Evolutionary conservation across 1,140 invertebrate genomes (phyloP), one percentile per base, ranked within the genome.

Genomic region (Pomphorhynchus laevis): DNA sequence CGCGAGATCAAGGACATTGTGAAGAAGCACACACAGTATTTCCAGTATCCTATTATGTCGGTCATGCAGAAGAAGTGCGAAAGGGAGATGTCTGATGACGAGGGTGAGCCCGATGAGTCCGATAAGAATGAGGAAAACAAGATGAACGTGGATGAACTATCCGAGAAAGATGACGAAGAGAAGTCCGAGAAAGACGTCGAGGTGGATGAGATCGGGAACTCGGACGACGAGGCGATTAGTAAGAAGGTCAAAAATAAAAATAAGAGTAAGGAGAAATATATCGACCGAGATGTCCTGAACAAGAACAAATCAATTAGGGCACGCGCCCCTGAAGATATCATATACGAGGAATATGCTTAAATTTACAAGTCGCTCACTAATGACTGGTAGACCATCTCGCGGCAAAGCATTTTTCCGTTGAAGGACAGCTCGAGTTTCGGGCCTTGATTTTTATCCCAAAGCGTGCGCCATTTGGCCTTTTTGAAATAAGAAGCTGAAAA

Each of bases 271-370:
- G 84, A 93, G 53, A 91, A 86, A 50, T 93, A 93, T 58, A 74
- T 68, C 20, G 84, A 93, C 52, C 79, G 89, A 58, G 84, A 93
- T 55, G 80, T 91, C 52, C 54, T 93, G n/a, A 93, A 95, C 65
- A 93, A 93, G 53, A 91, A 80, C 4, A 95, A 93, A 59, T 84
- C 86, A 6, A 72, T 95, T 50, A 93, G 86, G 84, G 93, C 82
- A 3, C 65, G 84, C 46, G 93, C 91, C 51, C 72, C 80, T 27
- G 80, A 91, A 61, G 82, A 93, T 49, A 93, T 95, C 51, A 74
- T 70, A 32, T 71, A 82, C 49, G 80, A 91, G 49, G 84, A 95
- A 55, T 95, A 95, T 55, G 82, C 76, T 43, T 84, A 93, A 62
- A 93, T 95, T 63, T 95, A 95, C 69, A 93, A 93, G 59, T 76